Base-by-base conservation (phyloP, 2,888 invertebrate genomes). In the Lymantria monacha region DNA sequence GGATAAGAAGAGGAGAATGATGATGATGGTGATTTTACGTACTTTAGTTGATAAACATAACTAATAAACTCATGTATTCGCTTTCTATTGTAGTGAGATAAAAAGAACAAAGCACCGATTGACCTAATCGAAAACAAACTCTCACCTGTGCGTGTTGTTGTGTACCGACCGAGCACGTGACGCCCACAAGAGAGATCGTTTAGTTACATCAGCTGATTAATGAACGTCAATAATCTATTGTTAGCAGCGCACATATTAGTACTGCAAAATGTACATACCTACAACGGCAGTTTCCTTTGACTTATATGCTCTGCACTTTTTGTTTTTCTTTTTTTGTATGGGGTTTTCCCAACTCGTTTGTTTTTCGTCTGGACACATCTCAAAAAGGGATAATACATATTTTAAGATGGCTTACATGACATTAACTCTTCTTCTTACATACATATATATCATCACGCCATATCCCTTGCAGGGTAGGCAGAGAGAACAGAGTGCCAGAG, bases 161-260 rank as follows among this genome's bases (percentile, higher is more conserved):
- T 45, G 33, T 46, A 44, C 43, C 30, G 42, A 11, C 40, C 12
- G 14, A 41, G 41, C 12, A 14, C 41, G 12, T 9, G 31, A 47
- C 31, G 22, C 36, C 38, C 14, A 47, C 47, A 48, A 54, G 51
- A 42, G 48, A 42, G 33, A 52, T 55, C 44, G 40, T 43, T 56
- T 46, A 38, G 44, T 51, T 60, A 53, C 45, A 56, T 60, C 58
- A 60, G 44, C 30, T 51, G 49, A 63, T 60, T 49, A 50, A 49
- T 54, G 38, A 38, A 38, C 11, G 12, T 11, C 12, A 38, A 38
- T 38, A 37, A 46, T 51, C 44, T 30, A n/a, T 13, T 38, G 9
- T 33, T 33, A 22, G 22, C 33, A 33, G n/a, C n/a, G n/a, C 9
- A 10, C 9, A 33, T 7, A 33, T 10, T 10, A 33, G 33, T 33